Evolutionary conservation across 2,797 vertebrate genomes (phyloP).

Genomic region (Borostomias antarcticus): DNA sequence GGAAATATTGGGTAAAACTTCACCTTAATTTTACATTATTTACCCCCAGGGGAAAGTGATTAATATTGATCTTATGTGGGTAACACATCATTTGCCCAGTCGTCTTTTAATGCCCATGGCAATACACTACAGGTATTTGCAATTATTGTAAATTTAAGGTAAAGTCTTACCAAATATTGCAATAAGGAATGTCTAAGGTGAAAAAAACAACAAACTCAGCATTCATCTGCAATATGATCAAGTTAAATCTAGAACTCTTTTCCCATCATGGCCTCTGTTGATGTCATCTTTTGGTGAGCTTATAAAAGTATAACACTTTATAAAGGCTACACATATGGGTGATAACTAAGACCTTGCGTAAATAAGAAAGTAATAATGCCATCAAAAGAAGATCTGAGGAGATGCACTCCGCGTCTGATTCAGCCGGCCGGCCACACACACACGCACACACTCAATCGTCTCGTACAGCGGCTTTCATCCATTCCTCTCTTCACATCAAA

Average conservation of each 20-base stretch:
- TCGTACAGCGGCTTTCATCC: no score
- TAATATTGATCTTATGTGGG: no score
- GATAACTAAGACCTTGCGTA: constrained; percentile 52
- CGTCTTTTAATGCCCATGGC: not conserved
- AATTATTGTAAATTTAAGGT: not conserved
- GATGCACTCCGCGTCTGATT: not conserved
- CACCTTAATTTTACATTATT: not conserved
- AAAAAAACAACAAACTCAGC: constrained; percentile 29
- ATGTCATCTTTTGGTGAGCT: constrained; percentile 9
- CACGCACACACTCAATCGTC: no score
- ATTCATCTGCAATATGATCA: constrained; percentile 50
- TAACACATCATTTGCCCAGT: no score
- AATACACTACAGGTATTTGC: not conserved
- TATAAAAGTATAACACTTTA: constrained; percentile 47
- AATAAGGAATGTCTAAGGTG: constrained; percentile 20
- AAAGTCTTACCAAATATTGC: constrained; percentile 15
- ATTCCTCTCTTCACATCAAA: constrained; percentile 11
- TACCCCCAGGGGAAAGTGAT: not conserved
- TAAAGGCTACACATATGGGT: constrained; percentile 27
- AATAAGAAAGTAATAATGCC: constrained; percentile 43
- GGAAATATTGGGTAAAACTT: constrained; percentile 32
- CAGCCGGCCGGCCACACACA: no score
- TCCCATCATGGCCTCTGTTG: constrained; percentile 2
- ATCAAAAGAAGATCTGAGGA: constrained; percentile 21
- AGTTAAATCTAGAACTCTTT: constrained; percentile 25